Percentiles rank a stretch among this genome's conserved stretches.
phyloP scores from a whole-genome alignment of 2,113 vertebrate genomes.

The Protobothrops mucrosquamatus region DNA sequence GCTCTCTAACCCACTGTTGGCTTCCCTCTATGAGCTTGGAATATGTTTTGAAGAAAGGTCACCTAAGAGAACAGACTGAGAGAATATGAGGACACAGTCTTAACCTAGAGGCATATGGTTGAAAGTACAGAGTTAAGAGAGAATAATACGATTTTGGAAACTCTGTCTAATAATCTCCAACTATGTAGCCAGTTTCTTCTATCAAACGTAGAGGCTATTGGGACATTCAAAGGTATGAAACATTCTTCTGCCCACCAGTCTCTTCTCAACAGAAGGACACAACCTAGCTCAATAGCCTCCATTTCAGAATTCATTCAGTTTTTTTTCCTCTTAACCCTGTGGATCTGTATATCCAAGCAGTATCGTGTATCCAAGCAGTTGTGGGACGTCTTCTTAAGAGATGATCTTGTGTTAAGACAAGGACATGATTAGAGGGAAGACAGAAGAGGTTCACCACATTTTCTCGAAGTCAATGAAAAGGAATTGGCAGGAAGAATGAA shows the following conservation, averaged over 20 bases:
- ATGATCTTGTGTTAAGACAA: not conserved
- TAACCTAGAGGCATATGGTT: not conserved
- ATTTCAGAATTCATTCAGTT: not conserved
- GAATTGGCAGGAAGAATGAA: not conserved
- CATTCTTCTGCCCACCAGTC: not conserved
- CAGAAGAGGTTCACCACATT: too few species aligned
- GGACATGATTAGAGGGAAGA: not conserved
- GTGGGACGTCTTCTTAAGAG: not conserved
- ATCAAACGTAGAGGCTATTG: not conserved
- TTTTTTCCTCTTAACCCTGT: not conserved
- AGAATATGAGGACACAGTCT: not conserved
- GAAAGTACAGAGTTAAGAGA: not conserved
- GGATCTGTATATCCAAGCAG: not conserved
- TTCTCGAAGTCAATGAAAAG: not conserved
- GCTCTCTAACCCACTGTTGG: not conserved
- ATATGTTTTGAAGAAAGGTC: not conserved
- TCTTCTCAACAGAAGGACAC: not conserved
- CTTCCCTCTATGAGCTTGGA: not conserved
- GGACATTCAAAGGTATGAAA: not conserved
- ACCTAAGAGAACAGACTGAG: not conserved
- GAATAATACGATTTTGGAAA: not conserved
- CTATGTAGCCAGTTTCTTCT: not conserved
- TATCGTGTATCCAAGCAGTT: not conserved
- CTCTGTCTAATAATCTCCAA: not conserved
- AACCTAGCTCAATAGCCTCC: not conserved